Conservation (phyloP, 2,888 invertebrate genomes). For the Petrophora chlorosata region DNA sequence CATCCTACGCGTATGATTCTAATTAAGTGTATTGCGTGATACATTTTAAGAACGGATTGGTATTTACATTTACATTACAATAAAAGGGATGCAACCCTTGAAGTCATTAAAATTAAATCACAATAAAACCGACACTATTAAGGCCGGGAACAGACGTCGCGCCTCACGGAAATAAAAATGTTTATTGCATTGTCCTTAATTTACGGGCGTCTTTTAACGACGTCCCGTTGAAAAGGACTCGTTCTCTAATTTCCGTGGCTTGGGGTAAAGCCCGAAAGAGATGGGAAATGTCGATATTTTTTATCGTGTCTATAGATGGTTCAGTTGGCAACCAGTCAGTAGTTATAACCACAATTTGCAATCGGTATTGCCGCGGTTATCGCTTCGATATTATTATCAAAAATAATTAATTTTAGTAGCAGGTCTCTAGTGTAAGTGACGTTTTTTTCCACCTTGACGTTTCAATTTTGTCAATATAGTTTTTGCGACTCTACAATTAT, state of each 20-base stretch:
- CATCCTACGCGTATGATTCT: too few species aligned
- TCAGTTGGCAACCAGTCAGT: too few species aligned
- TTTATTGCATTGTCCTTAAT: constrained; percentile 48
- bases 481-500: constrained; percentile 10
- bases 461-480: constrained; percentile 11
- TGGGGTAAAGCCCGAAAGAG: constrained; percentile 3
- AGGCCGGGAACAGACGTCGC: constrained; percentile 10
- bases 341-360: too few species aligned
- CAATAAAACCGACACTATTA: constrained; percentile 15
- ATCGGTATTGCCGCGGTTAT: too few species aligned
- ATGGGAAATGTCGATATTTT: too few species aligned
- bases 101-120: constrained; percentile 12
- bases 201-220: constrained; percentile 40
- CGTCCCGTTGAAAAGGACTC: constrained; percentile 33
- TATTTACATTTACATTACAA: not conserved
- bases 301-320: too few species aligned
- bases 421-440: too few species aligned
- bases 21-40: too few species aligned
- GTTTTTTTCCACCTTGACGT: too few species aligned
- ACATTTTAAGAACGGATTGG: too few species aligned
- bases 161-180: constrained; percentile 43
- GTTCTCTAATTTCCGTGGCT: constrained; percentile 38
- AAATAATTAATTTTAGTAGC: too few species aligned
- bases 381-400: too few species aligned
- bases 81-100: constrained; percentile 2